Evolutionary conservation across 2,113 vertebrate genomes (phyloP).

Genomic region (Nothocercus julius): DNA sequence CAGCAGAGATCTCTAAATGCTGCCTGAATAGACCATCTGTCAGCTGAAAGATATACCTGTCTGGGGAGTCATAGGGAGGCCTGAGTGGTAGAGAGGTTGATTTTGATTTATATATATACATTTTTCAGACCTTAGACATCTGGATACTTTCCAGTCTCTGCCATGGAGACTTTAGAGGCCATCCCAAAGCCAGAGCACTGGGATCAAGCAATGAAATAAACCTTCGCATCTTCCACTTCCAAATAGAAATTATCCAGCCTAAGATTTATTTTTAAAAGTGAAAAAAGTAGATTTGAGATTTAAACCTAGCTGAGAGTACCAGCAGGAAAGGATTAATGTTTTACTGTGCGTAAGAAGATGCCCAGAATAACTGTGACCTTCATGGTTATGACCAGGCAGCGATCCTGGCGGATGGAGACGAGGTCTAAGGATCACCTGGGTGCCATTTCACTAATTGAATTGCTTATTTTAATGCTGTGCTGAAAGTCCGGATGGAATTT

Average conservation of each 20-base stretch:
- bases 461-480: not conserved
- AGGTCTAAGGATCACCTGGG: not conserved
- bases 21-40: not conserved
- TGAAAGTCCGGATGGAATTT: not conserved
- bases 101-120: not conserved
- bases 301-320: not conserved
- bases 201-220: not conserved
- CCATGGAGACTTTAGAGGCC: not conserved
- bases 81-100: not conserved
- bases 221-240: not conserved
- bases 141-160: slow-evolving; percentile 14
- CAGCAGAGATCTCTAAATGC: not conserved
- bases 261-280: not conserved
- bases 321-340: not conserved
- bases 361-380: not conserved
- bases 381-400: not conserved
- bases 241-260: not conserved
- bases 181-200: not conserved
- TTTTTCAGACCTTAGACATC: not conserved
- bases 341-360: not conserved
- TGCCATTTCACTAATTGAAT: not conserved
- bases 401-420: not conserved
- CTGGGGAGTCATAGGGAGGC: not conserved
- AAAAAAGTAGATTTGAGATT: not conserved
- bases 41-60: not conserved